Evolutionary conservation across 2,888 invertebrate genomes (phyloP).

Genomic region (Colletes collaris): DNA sequence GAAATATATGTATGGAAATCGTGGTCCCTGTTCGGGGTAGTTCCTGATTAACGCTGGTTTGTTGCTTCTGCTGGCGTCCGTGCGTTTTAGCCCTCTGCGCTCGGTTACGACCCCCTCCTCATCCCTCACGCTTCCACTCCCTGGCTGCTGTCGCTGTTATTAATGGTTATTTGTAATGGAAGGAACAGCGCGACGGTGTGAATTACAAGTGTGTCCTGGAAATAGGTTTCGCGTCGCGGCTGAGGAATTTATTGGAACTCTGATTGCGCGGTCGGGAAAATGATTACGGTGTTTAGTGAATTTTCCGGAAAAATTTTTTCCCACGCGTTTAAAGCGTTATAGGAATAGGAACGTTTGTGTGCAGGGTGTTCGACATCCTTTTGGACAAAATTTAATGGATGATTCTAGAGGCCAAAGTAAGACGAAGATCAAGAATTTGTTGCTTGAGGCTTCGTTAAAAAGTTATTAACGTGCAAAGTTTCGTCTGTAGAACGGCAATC

Average conservation of each 20-base stretch:
- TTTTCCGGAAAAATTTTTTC: too few relatives aligned
- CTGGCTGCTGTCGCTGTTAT: not conserved
- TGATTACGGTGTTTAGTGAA: not conserved
- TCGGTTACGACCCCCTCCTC: not conserved
- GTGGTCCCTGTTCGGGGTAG: constrained; percentile 15
- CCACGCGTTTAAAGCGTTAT: too few relatives aligned
- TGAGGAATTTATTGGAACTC: constrained; percentile 11
- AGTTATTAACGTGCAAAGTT: too few relatives aligned
- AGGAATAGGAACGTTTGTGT: too few relatives aligned
- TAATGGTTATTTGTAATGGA: constrained; percentile 12
- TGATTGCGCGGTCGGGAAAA: not conserved
- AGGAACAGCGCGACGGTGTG: not conserved
- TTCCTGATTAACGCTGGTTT: constrained; percentile 42
- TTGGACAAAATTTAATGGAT: too few relatives aligned
- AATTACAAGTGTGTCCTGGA: constrained; percentile 7
- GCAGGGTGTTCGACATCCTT: too few relatives aligned
- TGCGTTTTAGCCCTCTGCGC: constrained; percentile 13
- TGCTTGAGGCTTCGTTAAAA: too few relatives aligned
- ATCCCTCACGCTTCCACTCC: too few relatives aligned
- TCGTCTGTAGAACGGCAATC: too few relatives aligned
- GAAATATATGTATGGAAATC: constrained; percentile 55
- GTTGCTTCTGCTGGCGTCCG: not conserved
- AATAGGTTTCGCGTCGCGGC: not conserved
- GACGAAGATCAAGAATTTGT: too few relatives aligned
- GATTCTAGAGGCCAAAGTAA: too few relatives aligned